Evolutionary conservation across 2,113 vertebrate species (phyloP), one percentile per base, ranked within the genome.

Genomic region (Electrona antarctica): DNA sequence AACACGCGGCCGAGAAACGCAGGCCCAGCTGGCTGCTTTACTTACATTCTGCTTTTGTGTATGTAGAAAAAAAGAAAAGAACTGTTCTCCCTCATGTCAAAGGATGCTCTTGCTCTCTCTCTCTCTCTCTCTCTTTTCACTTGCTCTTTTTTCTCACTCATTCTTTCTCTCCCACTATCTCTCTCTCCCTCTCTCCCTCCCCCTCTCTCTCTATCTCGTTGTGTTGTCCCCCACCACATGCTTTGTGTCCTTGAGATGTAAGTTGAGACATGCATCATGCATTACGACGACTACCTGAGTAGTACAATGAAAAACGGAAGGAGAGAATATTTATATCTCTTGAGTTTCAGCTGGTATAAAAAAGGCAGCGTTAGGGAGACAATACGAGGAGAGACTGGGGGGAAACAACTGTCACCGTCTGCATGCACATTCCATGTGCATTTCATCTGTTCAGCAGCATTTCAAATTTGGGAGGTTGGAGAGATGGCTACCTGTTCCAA

Each of bases 1-100:
- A 91, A 93, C 90, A 89, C 85, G 86, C 83, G 86, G 89, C 89
- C 83, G 88, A 87, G 89, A 91, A 91, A 90, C 90, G 79, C 86
- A 84, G 82, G 83, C 90, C 83, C 91, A 92, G 90, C 84, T 94
- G 91, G 89, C 86, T 88, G 85, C 84, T 82, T 80, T 87, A 85
- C 89, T 85, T 83, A 89, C 87, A 87, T 80, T 73, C 72, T 64
- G 77, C 58, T 78, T 82, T 85, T 84, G 75, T 83, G 69, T 74
- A 57, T 67, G 85, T 79, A 89, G 84, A 85, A 87, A 88, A 82
- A 86, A 86, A 89, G 82, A 59, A 85, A 87, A 63, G 46, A 51
- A 67, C 33, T 21, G 50, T 60, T 41, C 70, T 81, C 68, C 59
- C 70, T 60, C 69, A 78, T 54, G 73, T 67, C 64, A 11, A 77